These are phyloP conservation scores for Diplazon laetatorius DNA, from an alignment of 2,888 invertebrate species.

Conservation along the genomic window DNA sequence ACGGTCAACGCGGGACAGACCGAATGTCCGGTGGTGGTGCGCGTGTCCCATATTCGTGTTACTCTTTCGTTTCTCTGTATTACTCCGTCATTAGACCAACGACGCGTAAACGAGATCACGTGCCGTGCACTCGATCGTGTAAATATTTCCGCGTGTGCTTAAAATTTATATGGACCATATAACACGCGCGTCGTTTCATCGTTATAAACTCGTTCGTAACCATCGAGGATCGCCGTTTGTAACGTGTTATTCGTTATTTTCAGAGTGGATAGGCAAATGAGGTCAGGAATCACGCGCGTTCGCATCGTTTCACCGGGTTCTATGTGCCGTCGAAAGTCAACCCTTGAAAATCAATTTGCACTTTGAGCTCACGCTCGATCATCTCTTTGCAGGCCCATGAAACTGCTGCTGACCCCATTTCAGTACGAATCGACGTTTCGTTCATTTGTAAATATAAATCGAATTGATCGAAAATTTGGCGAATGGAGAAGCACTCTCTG, in stretches of 20 bases:
- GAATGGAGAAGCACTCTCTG: neutral
- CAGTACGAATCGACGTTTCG: neutral
- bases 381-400: constrained; percentile 15
- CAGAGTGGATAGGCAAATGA: constrained; percentile 35
- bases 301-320: neutral
- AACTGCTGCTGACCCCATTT: constrained; percentile 8
- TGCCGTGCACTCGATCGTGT: constrained; percentile 55
- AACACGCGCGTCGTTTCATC: constrained; percentile 29
- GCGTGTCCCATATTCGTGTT: constrained; percentile 10
- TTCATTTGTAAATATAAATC: neutral
- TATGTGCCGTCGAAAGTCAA: constrained; percentile 27
- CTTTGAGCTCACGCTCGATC: neutral
- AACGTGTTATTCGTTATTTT: constrained; percentile 47
- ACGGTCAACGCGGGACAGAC: constrained; percentile 30
- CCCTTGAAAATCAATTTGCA: constrained; percentile 35
- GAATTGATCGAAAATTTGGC: neutral
- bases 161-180: constrained; percentile 35
- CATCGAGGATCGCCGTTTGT: constrained; percentile 28
- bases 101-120: constrained; percentile 55
- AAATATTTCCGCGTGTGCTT: constrained; percentile 60
- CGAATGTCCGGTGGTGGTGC: constrained; percentile 6
- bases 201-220: constrained; percentile 38
- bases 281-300: constrained; percentile 40
- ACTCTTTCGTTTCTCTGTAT: constrained; percentile 66
- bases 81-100: constrained; percentile 71